phyloP scores from a whole-genome alignment of 1,140 invertebrate species.

The Epicauta chinensis region DNA sequence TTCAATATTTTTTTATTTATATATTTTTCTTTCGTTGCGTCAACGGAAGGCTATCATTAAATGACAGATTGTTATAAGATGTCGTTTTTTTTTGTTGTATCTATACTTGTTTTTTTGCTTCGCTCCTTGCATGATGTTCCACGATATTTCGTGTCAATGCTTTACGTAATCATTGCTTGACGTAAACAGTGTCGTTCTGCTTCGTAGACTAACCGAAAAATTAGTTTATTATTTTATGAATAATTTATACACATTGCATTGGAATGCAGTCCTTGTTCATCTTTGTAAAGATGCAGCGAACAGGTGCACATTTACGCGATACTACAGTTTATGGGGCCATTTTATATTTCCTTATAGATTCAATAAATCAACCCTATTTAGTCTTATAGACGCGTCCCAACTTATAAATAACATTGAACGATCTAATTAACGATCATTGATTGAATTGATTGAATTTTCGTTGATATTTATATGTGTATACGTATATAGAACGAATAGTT shows the following conservation, averaged over 20 bases:
- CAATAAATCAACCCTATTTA: too few species aligned
- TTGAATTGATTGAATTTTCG: too few species aligned
- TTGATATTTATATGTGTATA: constrained; percentile 1
- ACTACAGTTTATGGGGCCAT: too few species aligned
- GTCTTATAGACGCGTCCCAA: too few species aligned
- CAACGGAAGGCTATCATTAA: constrained; percentile 28
- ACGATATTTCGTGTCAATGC: constrained; percentile 25
- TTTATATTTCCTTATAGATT: too few species aligned
- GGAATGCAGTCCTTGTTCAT: too few species aligned
- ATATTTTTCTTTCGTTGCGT: constrained; percentile 24
- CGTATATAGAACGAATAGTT: constrained; percentile 1
- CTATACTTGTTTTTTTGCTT: constrained; percentile 25
- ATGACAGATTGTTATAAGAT: constrained; percentile 25
- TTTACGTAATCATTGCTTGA: constrained; percentile 26
- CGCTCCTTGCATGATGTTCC: constrained; percentile 22
- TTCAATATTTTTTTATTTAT: constrained; percentile 26
- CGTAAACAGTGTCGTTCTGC: constrained; percentile 22
- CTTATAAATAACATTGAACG: too few species aligned
- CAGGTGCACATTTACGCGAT: too few species aligned
- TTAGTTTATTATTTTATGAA: background rate
- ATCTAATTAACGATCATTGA: too few species aligned
- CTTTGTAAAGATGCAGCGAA: too few species aligned
- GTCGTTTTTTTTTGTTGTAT: too few species aligned
- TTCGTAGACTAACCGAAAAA: constrained; percentile 14
- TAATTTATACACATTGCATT: too few species aligned